Conservation (phyloP, 2,113 vertebrate species). For the Pelusios castaneus region DNA sequence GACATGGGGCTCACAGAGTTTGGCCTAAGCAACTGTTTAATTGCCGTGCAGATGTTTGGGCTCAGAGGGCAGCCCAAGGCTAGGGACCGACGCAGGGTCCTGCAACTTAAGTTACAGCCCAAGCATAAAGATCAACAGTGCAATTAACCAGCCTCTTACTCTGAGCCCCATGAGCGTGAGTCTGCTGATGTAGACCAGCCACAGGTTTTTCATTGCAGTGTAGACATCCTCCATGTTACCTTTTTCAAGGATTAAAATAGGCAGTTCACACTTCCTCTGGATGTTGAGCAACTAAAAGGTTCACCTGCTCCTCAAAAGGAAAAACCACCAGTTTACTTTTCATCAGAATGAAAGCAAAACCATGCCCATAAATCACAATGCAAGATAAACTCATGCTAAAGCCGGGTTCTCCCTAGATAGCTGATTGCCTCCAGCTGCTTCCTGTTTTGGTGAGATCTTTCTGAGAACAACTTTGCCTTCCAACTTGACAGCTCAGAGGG, state of each 20-base stretch:
- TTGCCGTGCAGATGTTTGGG: too few species aligned
- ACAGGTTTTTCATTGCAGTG: not conserved
- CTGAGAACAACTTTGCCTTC: not conserved
- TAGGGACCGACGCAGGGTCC: not conserved
- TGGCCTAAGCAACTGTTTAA: not conserved
- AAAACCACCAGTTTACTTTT: not conserved
- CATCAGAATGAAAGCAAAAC: not conserved
- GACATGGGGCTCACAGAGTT: not conserved
- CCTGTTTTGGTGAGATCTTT: not conserved
- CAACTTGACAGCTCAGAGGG: not conserved
- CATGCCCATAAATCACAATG: not conserved
- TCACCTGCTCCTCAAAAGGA: not conserved
- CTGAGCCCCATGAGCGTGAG: not conserved
- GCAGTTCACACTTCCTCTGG: not conserved
- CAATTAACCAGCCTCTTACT: not conserved
- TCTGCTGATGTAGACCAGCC: not conserved
- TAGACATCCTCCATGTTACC: not conserved
- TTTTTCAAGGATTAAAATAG: not conserved
- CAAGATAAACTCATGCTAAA: not conserved
- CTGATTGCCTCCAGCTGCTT: not conserved
- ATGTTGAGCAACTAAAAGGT: not conserved
- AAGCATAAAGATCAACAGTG: not conserved
- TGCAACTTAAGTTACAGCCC: not conserved
- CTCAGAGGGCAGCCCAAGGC: not conserved
- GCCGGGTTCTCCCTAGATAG: not conserved